Base-by-base conservation (phyloP, 2,797 vertebrate genomes). In the Gallinago stenura region DNA sequence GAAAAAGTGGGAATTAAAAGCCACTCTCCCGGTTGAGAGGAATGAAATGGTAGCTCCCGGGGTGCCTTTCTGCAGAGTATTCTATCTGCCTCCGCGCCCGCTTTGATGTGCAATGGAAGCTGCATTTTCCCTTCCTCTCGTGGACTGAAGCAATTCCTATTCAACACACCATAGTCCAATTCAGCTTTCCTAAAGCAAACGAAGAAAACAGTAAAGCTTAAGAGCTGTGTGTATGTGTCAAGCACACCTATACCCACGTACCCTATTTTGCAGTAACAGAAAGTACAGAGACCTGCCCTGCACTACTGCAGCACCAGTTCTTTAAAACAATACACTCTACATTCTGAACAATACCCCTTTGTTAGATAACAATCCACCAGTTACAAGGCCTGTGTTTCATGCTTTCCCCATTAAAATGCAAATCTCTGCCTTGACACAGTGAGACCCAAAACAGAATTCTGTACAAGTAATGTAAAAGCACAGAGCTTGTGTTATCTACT, bases 351-450 rank as follows among this genome's bases (percentile, higher is more conserved):
- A 79, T 19, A 20, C 7, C 33, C 37, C 53, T 90, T 84, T 80
- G 70, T 56, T 73, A 89, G 83, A 46, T 10, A 89, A 56, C 39
- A 85, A 64, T 15, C 31, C 83, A 73, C 8, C 33, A 85, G 31
- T 26, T 30, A 62, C 25, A 70, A 22, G 64, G 64, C 37, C 21
- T 15, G 13, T 28, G 48, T 64, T 93, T 89, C 28, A 26, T 9
- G 56, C 41, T 56, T 60, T 66, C n/a, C 0, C 25, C 39, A 68
- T 73, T 77, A 80, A 87, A 95, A 87, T 70, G 54, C 62, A 85
- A 85, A 96, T 89, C 78, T 71, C 50, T 76, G 57, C 39, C 73
- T 65, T 65, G 61, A 89, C 68, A 92, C 64, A 87, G 41, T 21
- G 54, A 85, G 43, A 89, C 31, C 33, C 62, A 64, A 79, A 86